A percentile compares a stretch with the other conserved stretches of the same genome.
phyloP scores from a whole-genome alignment of 2,888 invertebrate species.

The Matsumyia berberina region DNA sequence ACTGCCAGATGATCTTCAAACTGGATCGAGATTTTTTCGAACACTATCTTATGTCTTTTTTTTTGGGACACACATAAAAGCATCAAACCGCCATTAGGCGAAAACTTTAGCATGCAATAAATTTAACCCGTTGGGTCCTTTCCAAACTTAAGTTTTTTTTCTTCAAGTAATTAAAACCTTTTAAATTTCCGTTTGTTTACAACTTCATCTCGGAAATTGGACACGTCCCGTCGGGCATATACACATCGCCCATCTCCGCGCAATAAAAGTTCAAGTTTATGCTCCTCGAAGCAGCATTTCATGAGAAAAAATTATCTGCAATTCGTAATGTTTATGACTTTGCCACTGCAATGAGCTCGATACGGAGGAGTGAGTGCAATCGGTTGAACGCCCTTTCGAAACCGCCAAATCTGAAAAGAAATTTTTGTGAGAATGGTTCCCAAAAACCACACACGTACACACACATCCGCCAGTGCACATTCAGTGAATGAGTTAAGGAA shows the following conservation, averaged over 20 bases:
- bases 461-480: no score
- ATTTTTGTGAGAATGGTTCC: slow-evolving; percentile 46
- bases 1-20: no score
- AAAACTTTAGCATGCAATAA: slow-evolving; percentile 25
- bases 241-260: slow-evolving; percentile 2
- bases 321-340: slow-evolving; percentile 63
- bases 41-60: not conserved
- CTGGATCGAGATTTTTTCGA: not conserved
- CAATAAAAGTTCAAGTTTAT: slow-evolving; percentile 58
- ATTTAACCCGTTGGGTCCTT: not conserved
- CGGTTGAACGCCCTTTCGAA: slow-evolving; percentile 44
- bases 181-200: slow-evolving; percentile 36
- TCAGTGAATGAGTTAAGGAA: not conserved
- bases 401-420: slow-evolving; percentile 30
- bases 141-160: slow-evolving; percentile 6
- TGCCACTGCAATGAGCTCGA: slow-evolving; percentile 37
- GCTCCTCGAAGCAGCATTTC: slow-evolving; percentile 15
- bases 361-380: slow-evolving; percentile 18
- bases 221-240: slow-evolving; percentile 17
- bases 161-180: slow-evolving; percentile 32
- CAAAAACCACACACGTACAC: slow-evolving; percentile 43
- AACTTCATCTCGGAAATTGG: slow-evolving; percentile 37
- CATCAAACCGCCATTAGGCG: not conserved
- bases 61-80: no score
- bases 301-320: slow-evolving; percentile 47